Conservation (phyloP, 2,888 invertebrate species). For the Drosophila birchii region DNA sequence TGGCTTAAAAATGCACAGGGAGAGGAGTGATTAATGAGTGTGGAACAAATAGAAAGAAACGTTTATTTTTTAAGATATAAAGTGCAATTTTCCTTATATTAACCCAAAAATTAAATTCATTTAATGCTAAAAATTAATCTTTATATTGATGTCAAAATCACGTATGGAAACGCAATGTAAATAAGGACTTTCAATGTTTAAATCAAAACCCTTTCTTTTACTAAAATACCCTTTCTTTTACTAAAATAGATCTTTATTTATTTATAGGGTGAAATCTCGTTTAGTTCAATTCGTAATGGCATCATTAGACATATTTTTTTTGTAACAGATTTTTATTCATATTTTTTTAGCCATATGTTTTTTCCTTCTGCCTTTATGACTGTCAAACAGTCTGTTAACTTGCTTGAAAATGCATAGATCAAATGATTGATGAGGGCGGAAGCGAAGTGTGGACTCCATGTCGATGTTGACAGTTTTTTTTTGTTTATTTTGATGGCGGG, state of each 20-base stretch:
- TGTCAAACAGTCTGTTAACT: neutral
- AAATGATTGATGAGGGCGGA: conserved; percentile 26
- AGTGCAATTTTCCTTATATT: too few species aligned
- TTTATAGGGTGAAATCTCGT: neutral
- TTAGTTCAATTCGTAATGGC: neutral
- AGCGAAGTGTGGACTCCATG: conserved; percentile 28
- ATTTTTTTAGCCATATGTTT: neutral
- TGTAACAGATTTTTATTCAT: neutral
- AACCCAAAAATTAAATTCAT: too few species aligned
- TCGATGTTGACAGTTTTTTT: conserved; percentile 8
- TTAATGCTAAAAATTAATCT: neutral
- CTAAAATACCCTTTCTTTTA: too few species aligned
- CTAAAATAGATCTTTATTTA: neutral
- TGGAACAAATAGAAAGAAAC: neutral
- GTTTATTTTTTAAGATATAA: too few species aligned
- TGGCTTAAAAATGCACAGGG: neutral
- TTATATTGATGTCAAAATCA: neutral
- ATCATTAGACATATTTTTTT: neutral
- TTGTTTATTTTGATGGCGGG: conserved; percentile 36
- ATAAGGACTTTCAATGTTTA: too few species aligned
- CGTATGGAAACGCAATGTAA: neutral
- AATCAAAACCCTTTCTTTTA: too few species aligned
- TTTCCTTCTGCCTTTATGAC: neutral
- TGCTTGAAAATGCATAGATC: neutral
- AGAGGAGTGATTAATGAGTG: conserved; percentile 10